These are phyloP conservation scores for Ictidomys tridecemlineatus DNA, from an alignment of 2,113 vertebrate genomes.

Conservation along the genomic window DNA sequence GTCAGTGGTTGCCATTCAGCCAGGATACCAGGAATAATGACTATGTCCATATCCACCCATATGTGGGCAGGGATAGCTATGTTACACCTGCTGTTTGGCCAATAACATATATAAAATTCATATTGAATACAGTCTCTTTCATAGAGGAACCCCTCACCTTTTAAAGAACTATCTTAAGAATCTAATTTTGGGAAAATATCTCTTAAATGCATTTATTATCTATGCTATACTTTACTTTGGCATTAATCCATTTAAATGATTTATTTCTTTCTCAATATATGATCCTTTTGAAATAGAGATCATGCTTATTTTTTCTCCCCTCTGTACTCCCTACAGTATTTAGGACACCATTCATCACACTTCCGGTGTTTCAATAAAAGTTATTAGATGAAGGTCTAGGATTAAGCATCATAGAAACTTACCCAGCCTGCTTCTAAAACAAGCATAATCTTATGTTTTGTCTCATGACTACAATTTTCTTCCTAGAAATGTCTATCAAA, in stretches of 20 bases:
- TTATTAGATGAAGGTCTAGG: neutral
- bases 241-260: neutral
- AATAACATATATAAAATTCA: neutral
- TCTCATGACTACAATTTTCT: slow-evolving; percentile 1
- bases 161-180: neutral
- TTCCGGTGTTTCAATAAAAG: neutral
- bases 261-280: neutral
- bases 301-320: neutral
- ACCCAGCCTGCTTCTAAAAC: neutral
- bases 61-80: neutral
- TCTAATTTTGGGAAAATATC: slow-evolving; percentile 34
- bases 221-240: neutral
- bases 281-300: slow-evolving; percentile 19
- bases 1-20: neutral
- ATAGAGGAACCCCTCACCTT: neutral
- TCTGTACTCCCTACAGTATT: neutral
- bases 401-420: neutral
- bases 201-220: neutral
- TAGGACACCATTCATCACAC: neutral
- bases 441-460: neutral
- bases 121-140: neutral
- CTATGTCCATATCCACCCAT: neutral
- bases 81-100: neutral
- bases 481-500: slow-evolving; percentile 1
- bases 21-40: neutral